Evolutionary conservation across 2,888 invertebrate genomes (phyloP).

Genomic region (Nomada hirtipes): DNA sequence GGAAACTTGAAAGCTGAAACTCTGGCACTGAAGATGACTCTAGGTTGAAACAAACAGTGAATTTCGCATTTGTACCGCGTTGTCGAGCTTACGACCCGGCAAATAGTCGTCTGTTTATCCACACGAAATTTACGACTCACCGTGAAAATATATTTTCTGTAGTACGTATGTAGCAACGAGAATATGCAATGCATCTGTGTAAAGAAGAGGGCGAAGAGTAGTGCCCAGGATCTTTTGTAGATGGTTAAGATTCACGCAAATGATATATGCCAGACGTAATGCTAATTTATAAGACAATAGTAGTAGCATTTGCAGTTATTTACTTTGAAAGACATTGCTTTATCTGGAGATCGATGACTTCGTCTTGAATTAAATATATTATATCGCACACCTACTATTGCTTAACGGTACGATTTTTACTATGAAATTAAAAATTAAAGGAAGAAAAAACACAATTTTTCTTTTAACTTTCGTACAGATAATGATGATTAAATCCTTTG

Average conservation of each 20-base stretch:
- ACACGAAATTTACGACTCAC: conserved; percentile 32
- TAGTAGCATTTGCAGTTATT: neutral
- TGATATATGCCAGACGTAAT: neutral
- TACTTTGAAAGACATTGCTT: too few relatives aligned
- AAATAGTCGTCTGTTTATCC: conserved; percentile 48
- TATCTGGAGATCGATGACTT: too few relatives aligned
- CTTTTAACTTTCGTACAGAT: too few relatives aligned
- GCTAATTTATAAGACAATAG: neutral
- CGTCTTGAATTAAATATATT: too few relatives aligned
- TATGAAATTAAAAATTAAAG: too few relatives aligned
- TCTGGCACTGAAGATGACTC: conserved; percentile 19
- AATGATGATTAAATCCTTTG: too few relatives aligned
- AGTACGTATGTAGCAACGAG: neutral
- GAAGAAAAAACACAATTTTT: too few relatives aligned
- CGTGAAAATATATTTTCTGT: conserved; percentile 43
- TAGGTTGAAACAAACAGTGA: conserved; percentile 14
- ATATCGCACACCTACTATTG: too few relatives aligned
- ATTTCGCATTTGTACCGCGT: conserved; percentile 36
- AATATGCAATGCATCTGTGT: neutral
- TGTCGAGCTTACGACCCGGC: conserved; percentile 46
- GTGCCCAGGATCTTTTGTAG: neutral
- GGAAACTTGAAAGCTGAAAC: conserved; percentile 2
- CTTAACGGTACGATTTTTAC: too few relatives aligned
- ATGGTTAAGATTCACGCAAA: neutral
- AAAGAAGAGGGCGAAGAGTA: neutral